These are phyloP conservation scores for Pteropus alecto DNA, from an alignment of 2,113 vertebrate genomes.

Conservation along the genomic window DNA sequence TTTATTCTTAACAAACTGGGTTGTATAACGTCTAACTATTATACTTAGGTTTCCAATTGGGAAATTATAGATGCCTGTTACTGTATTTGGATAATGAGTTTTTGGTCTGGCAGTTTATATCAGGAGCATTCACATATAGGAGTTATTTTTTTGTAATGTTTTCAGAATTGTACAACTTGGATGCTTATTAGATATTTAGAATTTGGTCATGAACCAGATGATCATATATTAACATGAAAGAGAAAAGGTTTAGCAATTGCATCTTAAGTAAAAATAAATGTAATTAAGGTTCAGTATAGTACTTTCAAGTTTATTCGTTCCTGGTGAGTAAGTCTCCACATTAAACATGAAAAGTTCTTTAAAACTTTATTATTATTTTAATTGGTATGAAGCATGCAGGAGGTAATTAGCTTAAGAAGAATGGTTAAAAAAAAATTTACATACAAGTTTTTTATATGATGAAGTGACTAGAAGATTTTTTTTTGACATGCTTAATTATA, in stretches of 20 bases:
- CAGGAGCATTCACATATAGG: background rate
- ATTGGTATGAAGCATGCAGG: background rate
- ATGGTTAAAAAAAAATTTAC: conserved; percentile 5
- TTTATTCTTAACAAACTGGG: background rate
- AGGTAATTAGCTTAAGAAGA: conserved; percentile 4
- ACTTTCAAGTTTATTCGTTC: background rate
- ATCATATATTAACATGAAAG: background rate
- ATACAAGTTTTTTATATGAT: background rate
- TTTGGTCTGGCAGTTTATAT: background rate
- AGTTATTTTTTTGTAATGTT: background rate
- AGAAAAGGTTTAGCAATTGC: background rate
- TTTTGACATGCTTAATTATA: background rate
- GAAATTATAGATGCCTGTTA: background rate
- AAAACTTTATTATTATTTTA: background rate
- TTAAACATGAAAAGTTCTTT: conserved; percentile 8
- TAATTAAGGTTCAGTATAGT: background rate
- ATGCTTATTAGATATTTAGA: background rate
- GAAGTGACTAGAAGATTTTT: background rate
- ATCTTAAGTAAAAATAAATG: conserved; percentile 25
- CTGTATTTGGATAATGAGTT: background rate
- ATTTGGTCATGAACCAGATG: background rate
- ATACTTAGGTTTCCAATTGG: background rate
- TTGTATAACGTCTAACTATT: background rate
- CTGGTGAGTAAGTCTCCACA: background rate
- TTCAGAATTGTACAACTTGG: background rate